Percentiles rank a stretch among this genome's conserved stretches.
These are phyloP conservation scores for Argyresthia goedartella DNA, from an alignment of 2,888 invertebrate species.

Conservation along the genomic window DNA sequence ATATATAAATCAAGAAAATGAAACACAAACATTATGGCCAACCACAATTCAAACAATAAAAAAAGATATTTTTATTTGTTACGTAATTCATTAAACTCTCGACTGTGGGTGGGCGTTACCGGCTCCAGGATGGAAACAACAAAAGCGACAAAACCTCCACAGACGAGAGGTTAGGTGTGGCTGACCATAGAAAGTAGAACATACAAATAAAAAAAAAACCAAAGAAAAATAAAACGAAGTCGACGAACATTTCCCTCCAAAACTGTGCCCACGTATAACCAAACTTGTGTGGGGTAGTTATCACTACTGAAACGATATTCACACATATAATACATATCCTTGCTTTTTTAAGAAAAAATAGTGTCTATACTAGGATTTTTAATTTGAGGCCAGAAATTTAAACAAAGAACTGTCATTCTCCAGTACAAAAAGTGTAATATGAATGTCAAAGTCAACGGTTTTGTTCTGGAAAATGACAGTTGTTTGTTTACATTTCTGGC, in stretches of 20 bases:
- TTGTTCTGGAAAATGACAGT: too few species aligned
- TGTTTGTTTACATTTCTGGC: too few species aligned
- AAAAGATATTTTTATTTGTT: too few species aligned
- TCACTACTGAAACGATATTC: conserved; percentile 4
- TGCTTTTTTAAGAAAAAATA: conserved; percentile 16
- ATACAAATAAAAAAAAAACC: conserved; percentile 10
- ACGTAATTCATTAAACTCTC: too few species aligned
- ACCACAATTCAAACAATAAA: neutral
- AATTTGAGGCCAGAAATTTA: too few species aligned
- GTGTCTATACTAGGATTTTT: too few species aligned
- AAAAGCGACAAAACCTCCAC: too few species aligned
- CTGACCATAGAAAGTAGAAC: conserved; percentile 11
- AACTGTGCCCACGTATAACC: conserved; percentile 70
- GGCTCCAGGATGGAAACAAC: neutral
- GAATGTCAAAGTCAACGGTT: too few species aligned
- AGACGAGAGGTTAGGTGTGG: too few species aligned
- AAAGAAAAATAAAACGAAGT: conserved; percentile 16
- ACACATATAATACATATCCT: neutral
- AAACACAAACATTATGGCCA: neutral
- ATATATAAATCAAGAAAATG: neutral
- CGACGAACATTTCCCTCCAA: conserved; percentile 55
- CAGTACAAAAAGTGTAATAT: too few species aligned
- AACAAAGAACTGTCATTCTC: too few species aligned
- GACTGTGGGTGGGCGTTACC: too few species aligned
- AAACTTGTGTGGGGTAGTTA: conserved; percentile 57